phyloP scores from a whole-genome alignment of 2,888 invertebrate species.

The Psococerastis gibbosa region DNA sequence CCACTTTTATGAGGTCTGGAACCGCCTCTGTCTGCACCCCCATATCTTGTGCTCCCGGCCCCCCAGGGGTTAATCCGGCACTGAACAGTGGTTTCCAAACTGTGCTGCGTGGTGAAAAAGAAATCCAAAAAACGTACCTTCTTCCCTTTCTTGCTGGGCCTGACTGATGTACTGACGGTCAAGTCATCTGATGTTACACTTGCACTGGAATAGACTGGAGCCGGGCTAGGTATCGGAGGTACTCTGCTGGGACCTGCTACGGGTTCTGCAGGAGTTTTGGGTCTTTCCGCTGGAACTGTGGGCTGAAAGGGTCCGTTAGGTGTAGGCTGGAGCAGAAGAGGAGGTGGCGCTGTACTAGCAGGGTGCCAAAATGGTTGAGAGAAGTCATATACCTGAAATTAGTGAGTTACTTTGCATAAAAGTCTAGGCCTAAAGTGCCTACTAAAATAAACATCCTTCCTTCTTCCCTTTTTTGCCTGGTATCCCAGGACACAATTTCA shows the following conservation, averaged over 20 bases:
- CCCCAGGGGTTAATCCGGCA: too few relatives aligned
- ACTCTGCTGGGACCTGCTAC: background rate
- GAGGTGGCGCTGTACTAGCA: background rate
- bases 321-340: background rate
- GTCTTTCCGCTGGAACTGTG: background rate
- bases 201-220: background rate
- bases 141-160: slow-evolving; percentile 13
- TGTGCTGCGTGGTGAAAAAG: too few relatives aligned
- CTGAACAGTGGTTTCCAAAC: too few relatives aligned
- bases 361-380: slow-evolving; percentile 5
- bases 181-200: slow-evolving; percentile 5
- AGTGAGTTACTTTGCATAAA: too few relatives aligned
- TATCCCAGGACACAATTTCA: too few relatives aligned
- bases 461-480: too few relatives aligned
- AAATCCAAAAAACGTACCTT: too few relatives aligned
- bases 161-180: slow-evolving; percentile 8
- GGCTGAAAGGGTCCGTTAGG: slow-evolving; percentile 3
- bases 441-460: too few relatives aligned
- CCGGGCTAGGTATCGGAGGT: background rate
- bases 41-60: too few relatives aligned
- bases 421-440: too few relatives aligned
- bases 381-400: slow-evolving; percentile 4
- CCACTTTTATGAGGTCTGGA: too few relatives aligned
- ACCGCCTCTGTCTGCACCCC: too few relatives aligned
- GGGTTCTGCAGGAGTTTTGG: background rate